A percentile compares a stretch with the other conserved stretches of the same genome.
Evolutionary conservation across 2,888 invertebrate genomes (phyloP).

Genomic region (Serrognathus titanus): DNA sequence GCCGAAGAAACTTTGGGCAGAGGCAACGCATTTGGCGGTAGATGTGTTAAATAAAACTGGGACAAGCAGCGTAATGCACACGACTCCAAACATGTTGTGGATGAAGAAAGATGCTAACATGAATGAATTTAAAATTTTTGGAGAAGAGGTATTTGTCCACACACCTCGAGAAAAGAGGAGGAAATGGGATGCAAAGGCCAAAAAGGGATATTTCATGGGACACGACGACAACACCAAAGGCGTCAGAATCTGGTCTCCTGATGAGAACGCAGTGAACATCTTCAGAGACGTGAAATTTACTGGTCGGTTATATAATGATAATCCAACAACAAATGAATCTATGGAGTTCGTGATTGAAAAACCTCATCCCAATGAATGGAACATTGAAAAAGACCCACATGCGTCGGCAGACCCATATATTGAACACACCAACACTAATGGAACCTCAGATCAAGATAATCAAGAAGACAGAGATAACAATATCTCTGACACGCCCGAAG

Average conservation of each 20-base stretch:
- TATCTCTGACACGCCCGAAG: slow-evolving; percentile 25
- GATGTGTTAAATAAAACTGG: slow-evolving; percentile 25
- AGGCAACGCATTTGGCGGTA: slow-evolving; percentile 32
- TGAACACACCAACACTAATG: not conserved
- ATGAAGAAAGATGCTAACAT: slow-evolving; percentile 33
- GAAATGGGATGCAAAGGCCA: slow-evolving; percentile 20
- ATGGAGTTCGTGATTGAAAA: slow-evolving; percentile 7
- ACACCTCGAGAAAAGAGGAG: slow-evolving; percentile 21
- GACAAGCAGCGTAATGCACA: not conserved
- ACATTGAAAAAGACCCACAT: not conserved
- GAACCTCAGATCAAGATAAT: not conserved
- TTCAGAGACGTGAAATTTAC: slow-evolving; percentile 22
- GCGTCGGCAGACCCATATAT: not conserved
- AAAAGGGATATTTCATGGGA: slow-evolving; percentile 20
- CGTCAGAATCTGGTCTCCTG: slow-evolving; percentile 21
- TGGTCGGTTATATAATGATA: not conserved
- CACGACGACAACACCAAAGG: slow-evolving; percentile 19
- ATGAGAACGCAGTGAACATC: slow-evolving; percentile 17
- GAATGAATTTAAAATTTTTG: slow-evolving; percentile 19
- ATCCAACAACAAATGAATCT: not conserved
- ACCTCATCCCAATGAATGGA: not conserved
- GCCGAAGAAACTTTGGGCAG: slow-evolving; percentile 33
- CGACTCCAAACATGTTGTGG: slow-evolving; percentile 40
- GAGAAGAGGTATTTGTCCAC: slow-evolving; percentile 23
- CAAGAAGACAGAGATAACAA: slow-evolving; percentile 15